Conservation (phyloP, 1,140 invertebrate genomes). For the Orchesella cincta region DNA sequence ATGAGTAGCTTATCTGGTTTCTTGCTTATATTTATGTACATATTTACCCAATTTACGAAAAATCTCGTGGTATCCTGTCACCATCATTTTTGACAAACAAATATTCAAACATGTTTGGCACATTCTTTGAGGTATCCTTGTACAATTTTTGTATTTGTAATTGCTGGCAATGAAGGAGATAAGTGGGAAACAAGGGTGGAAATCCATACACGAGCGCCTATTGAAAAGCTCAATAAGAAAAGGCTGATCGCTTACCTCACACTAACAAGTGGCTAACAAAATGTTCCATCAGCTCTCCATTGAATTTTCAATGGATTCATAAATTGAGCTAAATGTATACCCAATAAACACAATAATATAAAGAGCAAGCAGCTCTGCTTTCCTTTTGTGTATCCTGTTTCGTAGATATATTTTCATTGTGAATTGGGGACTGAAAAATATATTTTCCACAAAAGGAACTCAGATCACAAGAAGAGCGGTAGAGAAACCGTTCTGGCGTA, state of each 20-base stretch:
- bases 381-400: background rate
- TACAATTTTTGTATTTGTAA: constrained; percentile 7
- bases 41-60: constrained; percentile 4
- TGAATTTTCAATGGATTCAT: constrained; percentile 5
- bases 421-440: background rate
- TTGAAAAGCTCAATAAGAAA: constrained; percentile 33
- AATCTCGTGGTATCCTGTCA: constrained; percentile 4
- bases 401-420: constrained; percentile 12
- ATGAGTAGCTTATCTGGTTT: background rate
- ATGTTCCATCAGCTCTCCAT: background rate
- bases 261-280: constrained; percentile 47
- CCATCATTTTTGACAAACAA: background rate
- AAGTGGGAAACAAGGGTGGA: constrained; percentile 45
- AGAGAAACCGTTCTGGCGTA: constrained; percentile 13
- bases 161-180: constrained; percentile 35
- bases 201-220: constrained; percentile 32
- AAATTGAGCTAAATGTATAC: constrained; percentile 26
- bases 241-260: constrained; percentile 43
- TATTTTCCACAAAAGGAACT: background rate
- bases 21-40: background rate
- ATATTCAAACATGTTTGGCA: background rate
- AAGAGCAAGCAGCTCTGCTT: background rate
- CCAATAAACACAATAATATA: constrained; percentile 3
- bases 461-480: background rate
- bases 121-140: background rate